Conservation (phyloP, 2,797 vertebrate species). For the Fundulus diaphanus region DNA sequence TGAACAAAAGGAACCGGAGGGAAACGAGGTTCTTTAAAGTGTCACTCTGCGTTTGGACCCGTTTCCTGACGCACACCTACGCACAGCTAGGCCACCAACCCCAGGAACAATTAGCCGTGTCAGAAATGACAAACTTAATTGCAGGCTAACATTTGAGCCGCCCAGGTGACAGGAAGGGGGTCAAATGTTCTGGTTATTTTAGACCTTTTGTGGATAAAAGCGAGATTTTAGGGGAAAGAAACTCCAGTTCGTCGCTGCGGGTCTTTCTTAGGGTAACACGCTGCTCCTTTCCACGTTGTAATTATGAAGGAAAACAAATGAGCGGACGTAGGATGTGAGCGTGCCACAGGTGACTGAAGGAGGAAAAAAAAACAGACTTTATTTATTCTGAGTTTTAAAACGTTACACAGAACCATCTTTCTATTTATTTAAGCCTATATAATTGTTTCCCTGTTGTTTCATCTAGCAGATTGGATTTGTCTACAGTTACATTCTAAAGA, state of each 20-base stretch:
- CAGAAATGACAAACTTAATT: conserved; percentile 48
- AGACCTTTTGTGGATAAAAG: conserved; percentile 19
- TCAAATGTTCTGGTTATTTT: conserved; percentile 6
- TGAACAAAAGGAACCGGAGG: conserved; percentile 32
- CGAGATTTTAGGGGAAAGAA: conserved; percentile 3
- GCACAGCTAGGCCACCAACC: conserved; percentile 32
- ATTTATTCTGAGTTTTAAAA: not conserved
- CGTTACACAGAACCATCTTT: not conserved
- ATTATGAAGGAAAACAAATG: conserved; percentile 27
- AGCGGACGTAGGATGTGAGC: conserved; percentile 2
- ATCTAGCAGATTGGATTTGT: too few relatives aligned
- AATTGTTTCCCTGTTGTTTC: too few relatives aligned
- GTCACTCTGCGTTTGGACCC: conserved; percentile 38
- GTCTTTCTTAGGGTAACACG: conserved; percentile 19
- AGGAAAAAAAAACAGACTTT: not conserved
- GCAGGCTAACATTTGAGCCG: conserved; percentile 27
- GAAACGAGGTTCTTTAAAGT: conserved; percentile 46
- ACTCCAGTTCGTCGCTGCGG: not conserved
- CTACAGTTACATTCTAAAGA: too few relatives aligned
- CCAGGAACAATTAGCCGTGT: conserved; percentile 29
- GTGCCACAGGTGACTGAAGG: not conserved
- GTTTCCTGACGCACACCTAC: conserved; percentile 38
- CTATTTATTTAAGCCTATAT: too few relatives aligned
- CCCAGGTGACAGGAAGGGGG: conserved; percentile 1
- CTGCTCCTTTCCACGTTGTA: conserved; percentile 37